Evolutionary conservation across 35 echinoderm and acorn worm species (phyloP).

Genomic region (Ophioderma brevispina): DNA sequence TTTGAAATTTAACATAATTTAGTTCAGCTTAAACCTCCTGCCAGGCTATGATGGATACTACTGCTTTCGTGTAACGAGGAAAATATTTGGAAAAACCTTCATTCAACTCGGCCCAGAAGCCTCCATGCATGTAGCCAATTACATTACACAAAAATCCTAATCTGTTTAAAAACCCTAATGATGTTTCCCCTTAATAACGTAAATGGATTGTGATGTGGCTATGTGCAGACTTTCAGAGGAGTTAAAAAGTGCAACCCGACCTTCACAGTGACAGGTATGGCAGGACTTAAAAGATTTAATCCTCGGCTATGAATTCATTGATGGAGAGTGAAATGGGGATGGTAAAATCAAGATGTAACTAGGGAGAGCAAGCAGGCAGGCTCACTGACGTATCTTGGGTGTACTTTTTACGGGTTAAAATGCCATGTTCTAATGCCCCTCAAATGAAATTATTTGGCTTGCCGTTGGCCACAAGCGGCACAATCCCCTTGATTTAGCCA

Average conservation of each 20-base stretch:
- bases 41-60: too few relatives aligned
- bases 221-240: background rate
- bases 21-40: too few relatives aligned
- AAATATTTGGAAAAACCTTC: too few relatives aligned
- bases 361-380: background rate
- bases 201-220: background rate
- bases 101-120: too few relatives aligned
- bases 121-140: background rate
- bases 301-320: background rate
- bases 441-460: constrained; percentile 11
- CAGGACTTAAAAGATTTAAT: background rate
- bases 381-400: background rate
- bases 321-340: background rate
- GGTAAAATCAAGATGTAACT: background rate
- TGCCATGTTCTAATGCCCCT: constrained; percentile 1
- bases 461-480: background rate
- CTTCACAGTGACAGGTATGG: background rate
- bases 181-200: background rate
- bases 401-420: background rate
- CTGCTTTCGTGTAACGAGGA: too few relatives aligned
- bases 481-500: background rate
- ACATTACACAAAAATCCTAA: background rate
- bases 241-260: background rate
- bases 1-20: too few relatives aligned
- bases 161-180: constrained; percentile 1